Evolutionary conservation across 2,113 vertebrate species (phyloP).

Genomic region (Strix uralensis): DNA sequence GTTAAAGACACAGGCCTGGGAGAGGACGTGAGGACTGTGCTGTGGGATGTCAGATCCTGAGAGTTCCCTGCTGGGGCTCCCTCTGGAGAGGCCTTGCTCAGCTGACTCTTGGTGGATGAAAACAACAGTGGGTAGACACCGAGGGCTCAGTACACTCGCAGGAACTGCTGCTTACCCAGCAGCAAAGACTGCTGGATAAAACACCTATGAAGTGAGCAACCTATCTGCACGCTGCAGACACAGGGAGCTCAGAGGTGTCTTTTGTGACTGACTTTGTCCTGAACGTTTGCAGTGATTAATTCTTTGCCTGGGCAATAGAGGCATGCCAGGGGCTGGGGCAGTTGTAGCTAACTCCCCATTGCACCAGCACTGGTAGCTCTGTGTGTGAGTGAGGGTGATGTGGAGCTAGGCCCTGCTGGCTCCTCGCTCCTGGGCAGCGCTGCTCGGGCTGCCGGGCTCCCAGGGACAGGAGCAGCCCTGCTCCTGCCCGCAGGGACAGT

Average conservation of each 20-base stretch:
- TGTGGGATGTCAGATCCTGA: background rate
- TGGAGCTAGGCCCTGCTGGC: background rate
- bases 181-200: background rate
- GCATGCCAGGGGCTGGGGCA: background rate
- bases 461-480: background rate
- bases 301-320: background rate
- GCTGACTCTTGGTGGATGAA: background rate
- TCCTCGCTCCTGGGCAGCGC: accelerated
- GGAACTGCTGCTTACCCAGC: background rate
- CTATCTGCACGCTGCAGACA: background rate
- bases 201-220: background rate
- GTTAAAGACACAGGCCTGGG: background rate
- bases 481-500: background rate
- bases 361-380: accelerated
- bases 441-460: background rate
- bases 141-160: background rate
- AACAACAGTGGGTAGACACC: background rate
- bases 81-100: background rate
- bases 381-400: background rate
- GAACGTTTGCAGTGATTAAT: background rate
- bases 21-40: background rate
- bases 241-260: background rate
- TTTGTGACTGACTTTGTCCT: background rate
- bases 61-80: background rate
- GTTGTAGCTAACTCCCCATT: background rate